These are phyloP conservation scores for Patella pellucida DNA, from an alignment of 2,888 invertebrate genomes.

Conservation along the genomic window DNA sequence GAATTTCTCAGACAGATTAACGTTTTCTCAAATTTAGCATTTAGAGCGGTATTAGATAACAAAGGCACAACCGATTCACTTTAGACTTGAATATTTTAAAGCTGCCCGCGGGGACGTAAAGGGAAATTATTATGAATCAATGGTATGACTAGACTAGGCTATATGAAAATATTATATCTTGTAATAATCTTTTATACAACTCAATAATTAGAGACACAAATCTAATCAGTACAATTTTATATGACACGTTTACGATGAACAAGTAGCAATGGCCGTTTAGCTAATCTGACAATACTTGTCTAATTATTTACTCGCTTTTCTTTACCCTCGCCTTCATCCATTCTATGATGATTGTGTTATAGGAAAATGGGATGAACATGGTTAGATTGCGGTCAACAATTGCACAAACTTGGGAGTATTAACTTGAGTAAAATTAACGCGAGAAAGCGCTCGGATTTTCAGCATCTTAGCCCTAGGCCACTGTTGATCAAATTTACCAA, in stretches of 20 bases:
- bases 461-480: not conserved
- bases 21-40: too few relatives aligned
- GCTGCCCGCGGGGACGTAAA: too few relatives aligned
- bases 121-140: not conserved
- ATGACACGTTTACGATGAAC: too few relatives aligned
- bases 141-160: not conserved
- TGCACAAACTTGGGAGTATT: not conserved
- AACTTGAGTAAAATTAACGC: conserved; percentile 9
- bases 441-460: conserved; percentile 1
- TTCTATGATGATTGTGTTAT: conserved; percentile 5
- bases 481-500: conserved; percentile 6
- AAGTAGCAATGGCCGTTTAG: not conserved
- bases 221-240: too few relatives aligned
- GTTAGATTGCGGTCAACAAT: conserved; percentile 10
- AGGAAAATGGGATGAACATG: conserved; percentile 9
- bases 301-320: conserved; percentile 2
- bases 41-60: too few relatives aligned
- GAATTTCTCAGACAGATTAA: too few relatives aligned
- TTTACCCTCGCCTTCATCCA: not conserved
- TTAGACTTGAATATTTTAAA: too few relatives aligned
- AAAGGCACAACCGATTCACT: too few relatives aligned
- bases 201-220: not conserved
- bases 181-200: not conserved
- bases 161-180: conserved; percentile 7
- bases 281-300: conserved; percentile 10